Conservation (phyloP, 2,113 vertebrate species). For the Ophthalmotilapia sp. region DNA sequence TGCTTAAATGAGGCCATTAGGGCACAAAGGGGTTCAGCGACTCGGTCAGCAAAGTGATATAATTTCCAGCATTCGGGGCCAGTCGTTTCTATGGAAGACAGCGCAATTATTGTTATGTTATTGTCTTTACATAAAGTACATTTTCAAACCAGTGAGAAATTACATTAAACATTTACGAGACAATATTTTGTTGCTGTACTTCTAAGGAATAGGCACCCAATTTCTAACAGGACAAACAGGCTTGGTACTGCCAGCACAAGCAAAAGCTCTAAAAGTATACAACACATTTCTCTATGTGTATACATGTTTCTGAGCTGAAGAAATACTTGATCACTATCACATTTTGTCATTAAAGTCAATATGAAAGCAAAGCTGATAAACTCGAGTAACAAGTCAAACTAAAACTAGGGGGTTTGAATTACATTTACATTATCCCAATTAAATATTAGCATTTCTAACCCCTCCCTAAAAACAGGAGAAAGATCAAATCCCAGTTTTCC, state of each 20-base stretch:
- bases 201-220: slow-evolving; percentile 47
- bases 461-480: slow-evolving; percentile 28
- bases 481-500: slow-evolving; percentile 19
- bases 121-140: slow-evolving; percentile 46
- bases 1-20: slow-evolving; percentile 45
- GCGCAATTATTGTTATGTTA: slow-evolving; percentile 66
- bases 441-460: slow-evolving; percentile 3
- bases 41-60: slow-evolving; percentile 42
- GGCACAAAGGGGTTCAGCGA: slow-evolving; percentile 14
- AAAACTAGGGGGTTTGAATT: slow-evolving; percentile 59
- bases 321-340: slow-evolving; percentile 46
- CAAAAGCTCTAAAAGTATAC: slow-evolving; percentile 17
- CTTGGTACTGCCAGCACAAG: slow-evolving; percentile 12
- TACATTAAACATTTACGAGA: slow-evolving; percentile 40
- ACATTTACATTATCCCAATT: slow-evolving; percentile 65
- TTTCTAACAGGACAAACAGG: slow-evolving; percentile 20
- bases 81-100: slow-evolving; percentile 77
- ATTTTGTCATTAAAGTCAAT: slow-evolving; percentile 41
- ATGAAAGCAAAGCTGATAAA: slow-evolving; percentile 46
- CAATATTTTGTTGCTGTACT: slow-evolving; percentile 31
- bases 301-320: not conserved
- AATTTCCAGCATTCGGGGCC: slow-evolving; percentile 72
- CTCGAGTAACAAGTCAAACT: slow-evolving; percentile 50
- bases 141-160: slow-evolving; percentile 32
- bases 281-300: not conserved